Conservation (phyloP, 2,888 invertebrate genomes). For the Drosophila percnosoma region DNA sequence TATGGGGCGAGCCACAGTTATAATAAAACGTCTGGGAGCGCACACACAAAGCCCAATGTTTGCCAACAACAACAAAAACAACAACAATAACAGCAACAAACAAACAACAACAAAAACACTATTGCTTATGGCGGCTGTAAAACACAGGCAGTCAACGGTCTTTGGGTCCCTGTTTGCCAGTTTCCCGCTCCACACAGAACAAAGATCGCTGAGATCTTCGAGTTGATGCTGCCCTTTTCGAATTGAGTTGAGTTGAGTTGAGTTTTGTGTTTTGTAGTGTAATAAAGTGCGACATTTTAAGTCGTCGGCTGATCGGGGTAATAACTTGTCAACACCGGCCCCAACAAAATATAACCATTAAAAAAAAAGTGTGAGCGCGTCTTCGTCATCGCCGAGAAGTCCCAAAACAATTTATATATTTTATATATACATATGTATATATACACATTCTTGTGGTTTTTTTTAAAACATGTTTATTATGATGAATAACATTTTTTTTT, state of each 20-base stretch:
- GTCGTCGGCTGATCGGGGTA: conserved; percentile 70
- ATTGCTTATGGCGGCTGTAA: conserved; percentile 64
- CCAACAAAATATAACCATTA: conserved; percentile 63
- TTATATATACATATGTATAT: conserved; percentile 27
- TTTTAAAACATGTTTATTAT: conserved; percentile 33
- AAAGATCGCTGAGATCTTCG: conserved; percentile 54
- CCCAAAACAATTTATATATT: conserved; percentile 43
- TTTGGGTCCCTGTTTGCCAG: conserved; percentile 39
- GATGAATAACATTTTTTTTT: conserved; percentile 27
- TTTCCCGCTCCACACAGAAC: conserved; percentile 32
- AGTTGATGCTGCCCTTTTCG: conserved; percentile 29
- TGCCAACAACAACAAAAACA: conserved; percentile 65
- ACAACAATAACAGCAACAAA: conserved; percentile 59
- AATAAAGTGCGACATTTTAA: conserved; percentile 79
- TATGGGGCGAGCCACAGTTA: conserved; percentile 72
- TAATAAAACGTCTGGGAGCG: conserved; percentile 76
- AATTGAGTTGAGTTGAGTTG: conserved; percentile 53
- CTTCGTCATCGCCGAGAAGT: conserved; percentile 55
- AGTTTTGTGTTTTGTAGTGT: conserved; percentile 76
- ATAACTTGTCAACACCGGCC: conserved; percentile 81
- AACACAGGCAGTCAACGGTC: conserved; percentile 66
- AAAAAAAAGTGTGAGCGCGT: conserved; percentile 40
- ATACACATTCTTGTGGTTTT: conserved; percentile 25
- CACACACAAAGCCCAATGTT: conserved; percentile 78
- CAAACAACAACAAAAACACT: conserved; percentile 34